Evolutionary conservation across 2,888 invertebrate genomes (phyloP).

Genomic region (Arge pagana): DNA sequence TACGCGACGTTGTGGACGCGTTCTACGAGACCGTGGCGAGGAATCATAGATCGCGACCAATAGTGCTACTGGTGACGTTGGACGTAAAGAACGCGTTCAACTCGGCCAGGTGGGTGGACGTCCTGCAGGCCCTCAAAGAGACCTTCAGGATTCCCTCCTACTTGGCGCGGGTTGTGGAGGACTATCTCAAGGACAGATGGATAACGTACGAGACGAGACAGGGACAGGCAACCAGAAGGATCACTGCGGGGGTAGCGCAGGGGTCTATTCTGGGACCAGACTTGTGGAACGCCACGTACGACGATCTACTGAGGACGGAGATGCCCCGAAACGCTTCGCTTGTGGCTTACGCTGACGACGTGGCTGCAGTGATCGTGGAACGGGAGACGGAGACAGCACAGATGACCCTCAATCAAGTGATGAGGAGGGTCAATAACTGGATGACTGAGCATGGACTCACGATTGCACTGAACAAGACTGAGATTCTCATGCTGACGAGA

Average conservation of each 20-base stretch:
- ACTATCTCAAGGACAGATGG: constrained; percentile 28
- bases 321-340: constrained; percentile 25
- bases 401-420: constrained; percentile 18
- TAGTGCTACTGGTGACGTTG: constrained; percentile 28
- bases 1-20: constrained; percentile 21
- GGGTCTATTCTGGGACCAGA: constrained; percentile 31
- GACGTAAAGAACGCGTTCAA: constrained; percentile 29
- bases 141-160: constrained; percentile 25
- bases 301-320: constrained; percentile 20
- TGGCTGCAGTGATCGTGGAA: constrained; percentile 24
- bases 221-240: constrained; percentile 19
- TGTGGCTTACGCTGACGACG: constrained; percentile 29
- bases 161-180: constrained; percentile 21
- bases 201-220: constrained; percentile 27
- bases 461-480: constrained; percentile 28
- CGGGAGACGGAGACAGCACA: constrained; percentile 15
- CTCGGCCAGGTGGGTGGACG: constrained; percentile 28
- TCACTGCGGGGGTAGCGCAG: constrained; percentile 31
- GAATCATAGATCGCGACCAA: constrained; percentile 12
- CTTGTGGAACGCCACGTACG: constrained; percentile 35
- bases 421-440: constrained; percentile 26
- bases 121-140: constrained; percentile 24
- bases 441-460: constrained; percentile 26
- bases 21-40: constrained; percentile 13
- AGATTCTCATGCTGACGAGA: constrained; percentile 26